Evolutionary conservation across 1,140 invertebrate species (phyloP), one percentile per base, ranked within the genome.

Genomic region (Calephelis nemesis): DNA sequence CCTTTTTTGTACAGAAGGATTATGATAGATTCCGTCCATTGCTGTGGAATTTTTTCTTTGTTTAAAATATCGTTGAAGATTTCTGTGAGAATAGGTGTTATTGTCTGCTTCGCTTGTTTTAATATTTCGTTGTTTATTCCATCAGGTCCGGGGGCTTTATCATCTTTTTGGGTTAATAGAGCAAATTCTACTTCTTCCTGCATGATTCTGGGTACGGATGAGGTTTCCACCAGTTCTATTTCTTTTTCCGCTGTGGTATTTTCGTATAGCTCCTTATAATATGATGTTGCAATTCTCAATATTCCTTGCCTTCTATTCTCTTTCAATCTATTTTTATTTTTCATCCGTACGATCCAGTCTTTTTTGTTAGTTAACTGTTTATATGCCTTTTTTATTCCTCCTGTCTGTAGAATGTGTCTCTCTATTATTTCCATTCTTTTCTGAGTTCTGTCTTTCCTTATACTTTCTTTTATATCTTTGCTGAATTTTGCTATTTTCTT

Each of bases 381-480:
- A n/a, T 60, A 60, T 60, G 30, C 54, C 54, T 58, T 60, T 60
- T 60, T 60, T 60, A 60, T 60, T 60, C 58, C 58, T 60, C 58
- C 58, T 60, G 58, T 60, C 30, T 60, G 58, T 42, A 60, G 6
- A 60, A 68, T 68, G 47, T 50, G 58, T n/a, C 47, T 62, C 30
- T 68, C 47, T 30, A 62, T 68, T 50, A 40, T 68, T 63, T 68
- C 58, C 47, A 62, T 63, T 40, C 67, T 47, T 30, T 7, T 30
- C 47, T 68, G 67, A 39, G 13, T 52, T 19, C 67, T 68, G 30
- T 68, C 58, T 62, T 68, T 68, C 30, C 67, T 68, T 42, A 67
- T 67, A n/a, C 40, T 62, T 63, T 62, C 15, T 19, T 19, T 19
- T 19, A 19, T 19, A 0, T 19, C 15, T 19, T 19, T 19, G 15